Conservation (phyloP, 2,797 vertebrate species). For the Enteromius afrohamiltoni region DNA sequence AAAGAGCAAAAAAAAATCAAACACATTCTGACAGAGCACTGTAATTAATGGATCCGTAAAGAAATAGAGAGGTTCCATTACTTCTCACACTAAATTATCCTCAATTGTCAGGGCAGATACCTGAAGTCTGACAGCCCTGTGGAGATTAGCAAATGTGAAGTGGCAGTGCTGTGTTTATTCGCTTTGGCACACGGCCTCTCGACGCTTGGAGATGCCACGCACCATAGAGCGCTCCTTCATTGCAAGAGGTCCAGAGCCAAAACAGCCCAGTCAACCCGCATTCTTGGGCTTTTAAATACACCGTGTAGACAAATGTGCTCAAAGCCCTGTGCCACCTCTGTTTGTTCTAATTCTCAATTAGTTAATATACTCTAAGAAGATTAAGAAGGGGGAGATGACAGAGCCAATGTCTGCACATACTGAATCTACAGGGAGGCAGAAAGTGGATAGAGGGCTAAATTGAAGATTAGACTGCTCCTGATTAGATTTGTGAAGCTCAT, state of each 20-base stretch:
- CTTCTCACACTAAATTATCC: slow-evolving; percentile 45
- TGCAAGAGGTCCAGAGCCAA: slow-evolving; percentile 32
- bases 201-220: slow-evolving; percentile 15
- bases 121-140: slow-evolving; percentile 44
- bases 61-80: slow-evolving; percentile 47
- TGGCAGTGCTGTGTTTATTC: slow-evolving; percentile 30
- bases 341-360: slow-evolving; percentile 67
- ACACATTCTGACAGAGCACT: slow-evolving; percentile 51
- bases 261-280: slow-evolving; percentile 6
- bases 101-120: slow-evolving; percentile 46
- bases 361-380: slow-evolving; percentile 69
- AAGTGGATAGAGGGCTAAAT: slow-evolving; percentile 42
- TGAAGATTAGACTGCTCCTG: slow-evolving; percentile 59
- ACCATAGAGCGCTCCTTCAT: slow-evolving; percentile 13
- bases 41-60: slow-evolving; percentile 62
- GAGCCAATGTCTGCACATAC: slow-evolving; percentile 51
- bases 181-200: slow-evolving; percentile 9
- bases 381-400: slow-evolving; percentile 60
- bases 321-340: slow-evolving; percentile 54
- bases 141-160: slow-evolving; percentile 40
- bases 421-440: slow-evolving; percentile 47
- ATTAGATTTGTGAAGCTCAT: slow-evolving; percentile 60
- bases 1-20: slow-evolving; percentile 39
- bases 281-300: slow-evolving; percentile 48
- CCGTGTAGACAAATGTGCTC: slow-evolving; percentile 55